Conservation (phyloP, 2,888 invertebrate genomes). For the Hydrotaea diabolus region DNA sequence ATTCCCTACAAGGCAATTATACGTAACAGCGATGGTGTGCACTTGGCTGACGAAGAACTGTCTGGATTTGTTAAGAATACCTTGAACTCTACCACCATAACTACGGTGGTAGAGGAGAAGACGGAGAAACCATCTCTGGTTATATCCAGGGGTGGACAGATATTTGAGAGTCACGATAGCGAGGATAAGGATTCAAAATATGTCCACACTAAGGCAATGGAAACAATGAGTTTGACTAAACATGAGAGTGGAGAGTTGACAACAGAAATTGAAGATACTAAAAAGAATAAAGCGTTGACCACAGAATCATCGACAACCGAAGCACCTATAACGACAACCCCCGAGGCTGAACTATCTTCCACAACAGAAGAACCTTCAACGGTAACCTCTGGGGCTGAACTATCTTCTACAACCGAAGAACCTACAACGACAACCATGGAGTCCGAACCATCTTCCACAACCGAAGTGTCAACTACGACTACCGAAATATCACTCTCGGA, state of each 20-base stretch:
- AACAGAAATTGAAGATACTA: background rate
- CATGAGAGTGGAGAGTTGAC: background rate
- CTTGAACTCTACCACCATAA: background rate
- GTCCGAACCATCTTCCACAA: background rate
- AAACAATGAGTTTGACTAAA: background rate
- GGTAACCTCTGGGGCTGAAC: background rate
- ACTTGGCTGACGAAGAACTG: slow-evolving; percentile 69
- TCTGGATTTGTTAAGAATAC: slow-evolving; percentile 70
- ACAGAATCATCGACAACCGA: background rate
- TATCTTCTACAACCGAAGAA: slow-evolving; percentile 25
- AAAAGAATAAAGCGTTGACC: background rate
- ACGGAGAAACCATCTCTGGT: slow-evolving; percentile 53
- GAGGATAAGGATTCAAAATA: background rate
- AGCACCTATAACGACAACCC: background rate
- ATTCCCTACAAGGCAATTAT: slow-evolving; percentile 72
- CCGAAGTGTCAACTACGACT: background rate
- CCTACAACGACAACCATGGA: background rate
- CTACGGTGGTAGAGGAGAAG: slow-evolving; percentile 6
- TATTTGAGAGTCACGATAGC: background rate
- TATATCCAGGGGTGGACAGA: slow-evolving; percentile 70
- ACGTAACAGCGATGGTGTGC: slow-evolving; percentile 67
- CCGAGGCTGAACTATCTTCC: background rate
- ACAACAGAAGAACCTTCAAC: background rate
- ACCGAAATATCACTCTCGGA: background rate
- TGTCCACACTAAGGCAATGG: background rate